Base-by-base conservation (phyloP, 2,797 vertebrate species). In the Microcaecilia unicolor region DNA sequence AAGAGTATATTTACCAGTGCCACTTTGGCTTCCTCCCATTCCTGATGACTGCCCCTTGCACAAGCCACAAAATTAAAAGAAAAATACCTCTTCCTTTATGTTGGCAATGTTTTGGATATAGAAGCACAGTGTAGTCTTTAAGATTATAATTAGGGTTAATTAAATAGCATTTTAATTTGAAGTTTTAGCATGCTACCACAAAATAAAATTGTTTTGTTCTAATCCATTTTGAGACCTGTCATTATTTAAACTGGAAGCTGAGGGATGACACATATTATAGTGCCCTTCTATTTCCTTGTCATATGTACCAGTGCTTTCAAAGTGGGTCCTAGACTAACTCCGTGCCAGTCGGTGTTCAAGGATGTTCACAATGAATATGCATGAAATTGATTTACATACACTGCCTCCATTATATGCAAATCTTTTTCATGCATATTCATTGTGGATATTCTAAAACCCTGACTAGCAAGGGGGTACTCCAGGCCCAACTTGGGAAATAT, bases 51-150 rank as follows among this genome's bases (percentile, higher is more conserved):
- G 31, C 35, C 11, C 43, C 49, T 39, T 34, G 20, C 52, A 37
- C 30, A 55, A 50, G 50, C 56, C 58, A 51, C 55, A 53, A 62
- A 57, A 54, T 31, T 53, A 41, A 55, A 48, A 48, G 10, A 9
- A 50, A 35, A 51, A 25, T 44, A 39, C 51, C 66, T 34, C 61
- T 62, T 54, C 43, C 42, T 49, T 49, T 41, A 20, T 35, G 22
- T 26, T 40, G 45, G 23, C 31, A 54, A 20, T n/a, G 28, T 31
- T 35, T 41, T 24, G 29, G 41, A 30, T 13, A 21, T 5, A 15
- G 38, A 58, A 41, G 37, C 34, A 54, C 48, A 48, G 41, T 48
- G 33, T 31, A 29, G 29, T 3, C 41, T 42, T 51, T 49, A 15
- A 42, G 46, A 17, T 48, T 22, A 22, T 5, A 23, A 25, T 40